Percentiles rank a stretch among this genome's conserved stretches.
These are phyloP conservation scores for Amphipoea lucens DNA, from an alignment of 2,888 invertebrate species.

Conservation along the genomic window DNA sequence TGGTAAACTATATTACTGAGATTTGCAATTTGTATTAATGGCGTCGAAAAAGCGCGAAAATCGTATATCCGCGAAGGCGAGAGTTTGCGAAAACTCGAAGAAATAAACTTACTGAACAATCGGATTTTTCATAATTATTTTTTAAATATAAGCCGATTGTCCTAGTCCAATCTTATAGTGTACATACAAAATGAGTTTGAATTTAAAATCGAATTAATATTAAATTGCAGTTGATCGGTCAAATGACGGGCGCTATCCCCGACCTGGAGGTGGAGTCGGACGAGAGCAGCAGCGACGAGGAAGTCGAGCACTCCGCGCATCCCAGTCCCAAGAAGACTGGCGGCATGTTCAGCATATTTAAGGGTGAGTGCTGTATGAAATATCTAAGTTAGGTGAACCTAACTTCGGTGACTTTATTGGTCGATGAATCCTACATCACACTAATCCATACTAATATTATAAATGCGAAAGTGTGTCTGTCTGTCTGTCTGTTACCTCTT, in stretches of 20 bases:
- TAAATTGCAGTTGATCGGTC: slow-evolving; percentile 92
- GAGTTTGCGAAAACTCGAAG: neutral
- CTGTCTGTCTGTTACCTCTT: no score
- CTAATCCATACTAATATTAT: no score
- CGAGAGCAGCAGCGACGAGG: slow-evolving; percentile 92
- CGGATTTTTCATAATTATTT: neutral
- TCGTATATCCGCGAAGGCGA: neutral
- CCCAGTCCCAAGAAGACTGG: slow-evolving; percentile 79
- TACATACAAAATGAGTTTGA: neutral
- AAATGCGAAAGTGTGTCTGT: no score
- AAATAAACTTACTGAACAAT: neutral
- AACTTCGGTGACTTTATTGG: no score
- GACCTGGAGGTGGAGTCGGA: slow-evolving; percentile 95
- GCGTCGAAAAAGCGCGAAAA: no score
- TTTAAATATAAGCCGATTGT: neutral
- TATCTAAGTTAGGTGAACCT: neutral
- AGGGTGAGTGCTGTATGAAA: slow-evolving; percentile 79
- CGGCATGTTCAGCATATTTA: slow-evolving; percentile 96
- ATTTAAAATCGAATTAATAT: neutral
- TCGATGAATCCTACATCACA: no score
- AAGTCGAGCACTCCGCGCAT: slow-evolving; percentile 85
- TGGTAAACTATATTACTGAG: neutral
- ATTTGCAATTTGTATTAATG: neutral
- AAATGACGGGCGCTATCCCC: slow-evolving; percentile 95
- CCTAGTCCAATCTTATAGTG: no score